A percentile compares a stretch with the other conserved stretches of the same genome.
phyloP scores from a whole-genome alignment of 37 sponge, comb jelly and placozoan genomes.

The Beroe ovata region DNA sequence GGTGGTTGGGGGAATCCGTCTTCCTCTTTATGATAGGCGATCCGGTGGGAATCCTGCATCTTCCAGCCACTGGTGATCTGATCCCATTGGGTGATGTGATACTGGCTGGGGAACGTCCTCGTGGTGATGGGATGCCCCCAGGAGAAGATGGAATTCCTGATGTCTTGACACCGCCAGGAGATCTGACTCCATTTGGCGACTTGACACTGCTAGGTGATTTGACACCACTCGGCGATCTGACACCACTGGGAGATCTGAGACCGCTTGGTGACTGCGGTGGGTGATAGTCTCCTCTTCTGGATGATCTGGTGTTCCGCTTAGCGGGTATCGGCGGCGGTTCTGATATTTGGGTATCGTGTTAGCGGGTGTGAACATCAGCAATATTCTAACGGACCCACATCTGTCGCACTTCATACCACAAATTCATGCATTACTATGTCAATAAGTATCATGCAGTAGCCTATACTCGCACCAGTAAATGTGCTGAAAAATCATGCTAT shows the following conservation, averaged over 20 bases:
- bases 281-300: not conserved
- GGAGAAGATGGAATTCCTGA: not conserved
- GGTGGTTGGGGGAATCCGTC: not conserved
- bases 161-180: not conserved
- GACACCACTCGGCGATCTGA: not conserved
- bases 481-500: too few species aligned
- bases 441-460: too few species aligned
- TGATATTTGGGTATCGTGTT: too few species aligned
- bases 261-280: not conserved
- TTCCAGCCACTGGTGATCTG: not conserved
- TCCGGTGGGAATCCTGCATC: not conserved
- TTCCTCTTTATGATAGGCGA: not conserved
- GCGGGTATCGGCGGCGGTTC: conserved; percentile 24
- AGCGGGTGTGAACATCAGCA: too few species aligned
- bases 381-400: too few species aligned
- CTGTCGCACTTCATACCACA: too few species aligned
- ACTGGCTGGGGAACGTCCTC: not conserved
- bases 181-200: not conserved
- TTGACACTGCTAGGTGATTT: not conserved
- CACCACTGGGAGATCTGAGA: not conserved
- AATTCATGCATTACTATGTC: too few species aligned
- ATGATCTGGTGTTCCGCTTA: not conserved
- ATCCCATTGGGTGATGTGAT: not conserved
- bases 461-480: too few species aligned
- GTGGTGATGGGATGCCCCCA: not conserved